Conservation (phyloP, 2,888 invertebrate species). For the Anodontia alba region DNA sequence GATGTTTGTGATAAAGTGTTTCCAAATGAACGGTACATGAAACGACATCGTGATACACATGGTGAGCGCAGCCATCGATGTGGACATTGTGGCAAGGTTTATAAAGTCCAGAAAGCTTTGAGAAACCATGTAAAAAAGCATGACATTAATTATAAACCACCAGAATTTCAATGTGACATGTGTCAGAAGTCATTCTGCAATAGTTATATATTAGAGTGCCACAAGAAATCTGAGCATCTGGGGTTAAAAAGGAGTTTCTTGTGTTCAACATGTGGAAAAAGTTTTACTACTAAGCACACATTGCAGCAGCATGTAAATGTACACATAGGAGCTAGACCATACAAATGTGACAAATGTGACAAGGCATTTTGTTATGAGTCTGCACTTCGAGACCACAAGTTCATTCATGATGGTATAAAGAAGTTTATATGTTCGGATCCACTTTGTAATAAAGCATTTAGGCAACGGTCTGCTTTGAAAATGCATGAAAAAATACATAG, state of each 20-base stretch:
- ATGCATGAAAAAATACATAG: constrained; percentile 84
- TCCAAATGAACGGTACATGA: constrained; percentile 67
- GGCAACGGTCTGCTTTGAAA: constrained; percentile 83
- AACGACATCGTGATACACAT: constrained; percentile 68
- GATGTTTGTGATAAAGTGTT: constrained; percentile 73
- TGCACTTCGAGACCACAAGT: constrained; percentile 78
- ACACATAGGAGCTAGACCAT: constrained; percentile 74
- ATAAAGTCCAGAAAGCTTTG: constrained; percentile 72
- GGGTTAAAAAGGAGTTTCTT: constrained; percentile 71
- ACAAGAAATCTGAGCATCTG: constrained; percentile 70
- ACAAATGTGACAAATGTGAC: constrained; percentile 73
- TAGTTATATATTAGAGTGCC: constrained; percentile 67
- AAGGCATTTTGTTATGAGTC: constrained; percentile 77
- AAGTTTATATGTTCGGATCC: constrained; percentile 81
- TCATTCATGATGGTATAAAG: constrained; percentile 80
- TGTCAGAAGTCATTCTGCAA: constrained; percentile 72
- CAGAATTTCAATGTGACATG: constrained; percentile 65
- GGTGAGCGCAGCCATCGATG: constrained; percentile 64
- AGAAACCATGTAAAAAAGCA: constrained; percentile 71
- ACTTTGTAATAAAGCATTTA: constrained; percentile 82
- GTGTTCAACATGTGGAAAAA: constrained; percentile 79
- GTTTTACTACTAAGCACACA: constrained; percentile 77
- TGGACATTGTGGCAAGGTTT: constrained; percentile 75
- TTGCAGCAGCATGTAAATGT: constrained; percentile 74
- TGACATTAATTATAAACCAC: constrained; percentile 60